phyloP scores from a whole-genome alignment of 2,797 vertebrate species.

The Chloroceryle amazona region DNA sequence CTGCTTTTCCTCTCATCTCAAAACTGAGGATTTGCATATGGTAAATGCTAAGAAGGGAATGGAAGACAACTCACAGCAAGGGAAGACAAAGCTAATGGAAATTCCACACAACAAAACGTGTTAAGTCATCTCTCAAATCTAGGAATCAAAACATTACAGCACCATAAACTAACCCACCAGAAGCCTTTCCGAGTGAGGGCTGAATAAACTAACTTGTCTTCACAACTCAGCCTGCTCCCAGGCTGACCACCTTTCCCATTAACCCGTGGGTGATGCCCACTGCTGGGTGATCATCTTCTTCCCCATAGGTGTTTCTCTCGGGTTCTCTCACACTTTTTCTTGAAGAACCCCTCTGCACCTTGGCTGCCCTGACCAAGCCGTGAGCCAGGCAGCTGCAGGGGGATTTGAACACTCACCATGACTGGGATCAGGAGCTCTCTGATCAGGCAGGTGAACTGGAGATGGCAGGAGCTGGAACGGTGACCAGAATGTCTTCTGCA shows the following conservation, averaged over 20 bases:
- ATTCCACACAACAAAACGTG: not conserved
- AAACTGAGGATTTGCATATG: not conserved
- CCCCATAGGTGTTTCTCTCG: not conserved
- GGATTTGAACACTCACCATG: not conserved
- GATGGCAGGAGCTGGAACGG: not conserved
- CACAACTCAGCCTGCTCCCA: accelerated
- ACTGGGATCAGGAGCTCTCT: not conserved
- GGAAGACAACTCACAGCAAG: not conserved
- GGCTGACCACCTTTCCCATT: not conserved
- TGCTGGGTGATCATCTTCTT: not conserved
- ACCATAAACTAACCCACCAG: not conserved
- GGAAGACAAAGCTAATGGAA: not conserved
- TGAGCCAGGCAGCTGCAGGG: not conserved
- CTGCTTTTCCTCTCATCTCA: not conserved
- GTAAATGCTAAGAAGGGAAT: not conserved
- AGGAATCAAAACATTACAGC: not conserved
- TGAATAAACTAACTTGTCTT: not conserved
- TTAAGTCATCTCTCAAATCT: not conserved
- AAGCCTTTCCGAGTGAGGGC: accelerated
- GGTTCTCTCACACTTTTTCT: not conserved
- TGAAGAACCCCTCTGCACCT: not conserved
- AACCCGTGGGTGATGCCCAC: not conserved
- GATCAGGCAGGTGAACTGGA: not conserved
- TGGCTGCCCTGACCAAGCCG: not conserved
- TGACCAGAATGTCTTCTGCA: not conserved